Base-by-base conservation (phyloP, 2,113 vertebrate genomes). In the Oryzias javanicus region DNA sequence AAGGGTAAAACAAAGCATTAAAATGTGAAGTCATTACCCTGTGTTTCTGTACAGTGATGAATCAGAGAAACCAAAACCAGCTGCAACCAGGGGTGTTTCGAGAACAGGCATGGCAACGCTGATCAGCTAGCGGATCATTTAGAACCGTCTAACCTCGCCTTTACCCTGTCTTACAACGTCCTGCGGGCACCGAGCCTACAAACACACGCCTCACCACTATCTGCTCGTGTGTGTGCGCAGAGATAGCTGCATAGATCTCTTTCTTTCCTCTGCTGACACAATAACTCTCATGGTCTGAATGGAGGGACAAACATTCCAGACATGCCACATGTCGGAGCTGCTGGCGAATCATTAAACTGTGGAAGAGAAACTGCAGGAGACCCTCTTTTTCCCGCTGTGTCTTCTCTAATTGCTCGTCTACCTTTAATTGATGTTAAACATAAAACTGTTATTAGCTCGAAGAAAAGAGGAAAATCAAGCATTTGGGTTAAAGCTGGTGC, bases 341-440 rank as follows among this genome's bases (percentile, higher is more conserved):
- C 87, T 86, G 88, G 90, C 85, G 50, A 92, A 91, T 93, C 88
- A 92, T 91, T 92, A 93, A 91, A 90, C 87, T 70, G 70, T 83
- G 70, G 80, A 82, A 87, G 82, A 83, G 82, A 88, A 84, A 86
- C 87, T 82, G 80, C 86, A 90, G 86, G 86, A 89, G 82, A 64
- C 82, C 86, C 83, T 81, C 76, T 81, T 85, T 88, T 82, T 89
- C 79, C 79, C 80, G 74, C 84, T 72, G 79, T 82, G 88, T 91
- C 89, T 87, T 89, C 86, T 88, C 72, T 89, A 85, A 89, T 91
- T 90, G 89, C 79, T 80, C 84, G 82, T 86, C 86, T 82, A 80
- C 80, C 74, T 90, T 88, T 90, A 90, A 91, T 90, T 91, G 89
- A 89, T 86, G 85, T 88, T 83, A 83, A 89, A 89, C 88, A 88